phyloP scores from a whole-genome alignment of 2,797 vertebrate genomes.

The Eulemur mongoz region DNA sequence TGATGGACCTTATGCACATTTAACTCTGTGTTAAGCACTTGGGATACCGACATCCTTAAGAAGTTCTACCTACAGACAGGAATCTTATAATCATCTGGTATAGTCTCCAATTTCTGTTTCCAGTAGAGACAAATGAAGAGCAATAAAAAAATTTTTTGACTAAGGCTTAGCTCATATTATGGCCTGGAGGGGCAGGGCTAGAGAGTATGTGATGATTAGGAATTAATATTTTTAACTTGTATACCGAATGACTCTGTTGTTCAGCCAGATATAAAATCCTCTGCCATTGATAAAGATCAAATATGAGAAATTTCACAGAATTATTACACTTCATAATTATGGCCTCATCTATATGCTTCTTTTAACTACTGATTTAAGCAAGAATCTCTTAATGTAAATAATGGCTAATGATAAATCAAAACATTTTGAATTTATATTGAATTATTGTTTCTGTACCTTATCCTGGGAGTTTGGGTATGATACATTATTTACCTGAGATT shows the following conservation, averaged over 20 bases:
- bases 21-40: not conserved
- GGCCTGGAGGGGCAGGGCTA: not conserved
- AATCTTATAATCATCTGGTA: not conserved
- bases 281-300: not conserved
- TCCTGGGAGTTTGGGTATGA: not conserved
- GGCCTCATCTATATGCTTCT: not conserved
- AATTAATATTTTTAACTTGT: not conserved
- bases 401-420: not conserved
- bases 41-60: not conserved
- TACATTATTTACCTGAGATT: not conserved
- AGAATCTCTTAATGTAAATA: conserved; percentile 13
- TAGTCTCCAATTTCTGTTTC: not conserved
- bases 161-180: not conserved
- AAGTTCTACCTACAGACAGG: not conserved
- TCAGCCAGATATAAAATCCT: not conserved
- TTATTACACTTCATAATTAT: not conserved
- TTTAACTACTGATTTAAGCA: conserved; percentile 1
- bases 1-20: no score
- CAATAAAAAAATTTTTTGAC: not conserved
- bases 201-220: not conserved
- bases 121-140: not conserved
- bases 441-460: not conserved
- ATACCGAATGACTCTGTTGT: not conserved
- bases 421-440: conserved; percentile 8
- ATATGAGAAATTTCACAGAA: not conserved